A percentile compares a stretch with the other conserved stretches of the same genome.
These are phyloP conservation scores for Paramuricea clavata DNA, from an alignment of 92 coral and sea anemone species.

Conservation along the genomic window DNA sequence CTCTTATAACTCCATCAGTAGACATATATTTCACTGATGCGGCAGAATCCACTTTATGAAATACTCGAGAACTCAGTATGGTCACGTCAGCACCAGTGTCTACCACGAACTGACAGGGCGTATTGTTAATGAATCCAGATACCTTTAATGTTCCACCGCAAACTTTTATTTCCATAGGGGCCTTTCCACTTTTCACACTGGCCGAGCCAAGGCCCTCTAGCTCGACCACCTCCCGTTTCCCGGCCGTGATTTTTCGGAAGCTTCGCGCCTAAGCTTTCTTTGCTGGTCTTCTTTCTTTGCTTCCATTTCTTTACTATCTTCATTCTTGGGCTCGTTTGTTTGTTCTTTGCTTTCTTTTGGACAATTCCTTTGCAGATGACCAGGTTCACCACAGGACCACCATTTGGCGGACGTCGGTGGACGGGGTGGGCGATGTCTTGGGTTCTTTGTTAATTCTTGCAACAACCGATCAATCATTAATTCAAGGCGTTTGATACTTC, in stretches of 20 bases:
- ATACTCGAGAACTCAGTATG: background rate
- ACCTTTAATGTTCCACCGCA: slow-evolving; percentile 29
- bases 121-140: slow-evolving; percentile 33
- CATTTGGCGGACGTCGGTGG: slow-evolving; percentile 1
- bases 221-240: slow-evolving; percentile 43
- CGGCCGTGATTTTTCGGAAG: background rate
- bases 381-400: background rate
- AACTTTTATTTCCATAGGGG: background rate
- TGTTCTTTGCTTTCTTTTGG: background rate
- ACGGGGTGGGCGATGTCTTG: background rate
- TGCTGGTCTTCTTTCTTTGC: background rate
- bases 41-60: slow-evolving; percentile 21
- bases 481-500: background rate
- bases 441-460: slow-evolving; percentile 11
- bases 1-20: background rate
- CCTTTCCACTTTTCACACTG: background rate
- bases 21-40: no score
- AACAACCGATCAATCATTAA: slow-evolving; percentile 10
- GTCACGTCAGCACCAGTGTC: slow-evolving; percentile 58
- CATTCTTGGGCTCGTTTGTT: background rate
- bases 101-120: slow-evolving; percentile 28
- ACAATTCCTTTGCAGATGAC: slow-evolving; percentile 33
- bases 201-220: slow-evolving; percentile 55
- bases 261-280: no score
- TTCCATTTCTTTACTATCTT: no score